Conservation (phyloP, 1,140 invertebrate genomes). For the Micrasema minimum region DNA sequence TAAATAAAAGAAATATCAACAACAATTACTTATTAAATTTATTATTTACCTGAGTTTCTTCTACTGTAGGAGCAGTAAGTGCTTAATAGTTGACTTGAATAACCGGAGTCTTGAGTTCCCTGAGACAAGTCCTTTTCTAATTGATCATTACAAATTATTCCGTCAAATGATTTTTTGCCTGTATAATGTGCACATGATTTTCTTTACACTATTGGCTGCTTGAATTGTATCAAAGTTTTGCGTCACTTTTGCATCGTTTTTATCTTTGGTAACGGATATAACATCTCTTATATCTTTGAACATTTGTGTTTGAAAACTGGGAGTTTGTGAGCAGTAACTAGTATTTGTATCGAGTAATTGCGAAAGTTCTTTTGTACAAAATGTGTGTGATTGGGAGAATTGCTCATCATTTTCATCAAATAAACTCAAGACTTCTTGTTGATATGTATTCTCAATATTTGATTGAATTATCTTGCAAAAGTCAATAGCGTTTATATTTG, state of each 20-base stretch:
- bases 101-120: constrained; percentile 45
- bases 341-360: constrained; percentile 11
- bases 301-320: constrained; percentile 20
- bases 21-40: no score
- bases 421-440: not conserved
- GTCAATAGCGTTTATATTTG: constrained; percentile 19
- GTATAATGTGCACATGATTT: constrained; percentile 28
- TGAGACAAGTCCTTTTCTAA: constrained; percentile 2
- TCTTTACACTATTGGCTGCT: constrained; percentile 33
- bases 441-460: constrained; percentile 10
- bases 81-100: constrained; percentile 26
- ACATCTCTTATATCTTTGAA: constrained; percentile 31
- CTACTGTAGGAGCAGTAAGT: not conserved
- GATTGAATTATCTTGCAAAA: constrained; percentile 39
- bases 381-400: not conserved
- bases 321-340: not conserved
- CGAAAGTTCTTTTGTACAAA: constrained; percentile 12
- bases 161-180: constrained; percentile 32
- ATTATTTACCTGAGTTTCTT: constrained; percentile 11
- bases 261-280: not conserved
- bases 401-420: constrained; percentile 20
- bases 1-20: no score
- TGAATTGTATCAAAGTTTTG: constrained; percentile 35
- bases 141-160: constrained; percentile 9
- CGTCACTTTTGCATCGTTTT: not conserved